These are phyloP conservation scores for Babylonia areolata DNA, from an alignment of 1,140 invertebrate species.

Conservation along the genomic window DNA sequence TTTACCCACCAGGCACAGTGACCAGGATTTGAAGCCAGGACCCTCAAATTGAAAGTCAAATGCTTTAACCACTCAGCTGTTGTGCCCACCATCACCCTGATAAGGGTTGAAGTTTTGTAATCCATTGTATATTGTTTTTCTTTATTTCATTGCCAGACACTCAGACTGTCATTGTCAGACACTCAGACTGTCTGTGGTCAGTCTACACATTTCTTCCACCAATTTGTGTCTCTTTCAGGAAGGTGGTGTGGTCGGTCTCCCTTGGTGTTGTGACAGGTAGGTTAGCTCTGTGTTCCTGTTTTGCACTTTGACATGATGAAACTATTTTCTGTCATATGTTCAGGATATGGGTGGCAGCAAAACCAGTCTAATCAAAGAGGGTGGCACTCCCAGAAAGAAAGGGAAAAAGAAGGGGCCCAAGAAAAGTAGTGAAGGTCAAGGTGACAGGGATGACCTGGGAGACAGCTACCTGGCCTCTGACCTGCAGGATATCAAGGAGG, in stretches of 20 bases:
- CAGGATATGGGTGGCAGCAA: slow-evolving; percentile 68
- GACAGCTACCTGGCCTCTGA: slow-evolving; percentile 62
- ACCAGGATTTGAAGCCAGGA: too few relatives aligned
- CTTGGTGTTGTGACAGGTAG: neutral
- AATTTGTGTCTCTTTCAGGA: neutral
- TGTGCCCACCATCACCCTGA: too few relatives aligned
- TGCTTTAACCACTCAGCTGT: too few relatives aligned
- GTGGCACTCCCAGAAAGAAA: slow-evolving; percentile 61
- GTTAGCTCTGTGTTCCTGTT: neutral
- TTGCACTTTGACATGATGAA: neutral
- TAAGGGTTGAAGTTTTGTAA: too few relatives aligned
- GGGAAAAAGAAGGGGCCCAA: slow-evolving; percentile 58
- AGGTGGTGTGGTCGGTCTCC: neutral
- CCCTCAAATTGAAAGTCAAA: too few relatives aligned
- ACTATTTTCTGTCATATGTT: slow-evolving; percentile 12
- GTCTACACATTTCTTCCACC: neutral
- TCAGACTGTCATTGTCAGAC: neutral
- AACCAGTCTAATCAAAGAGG: slow-evolving; percentile 65
- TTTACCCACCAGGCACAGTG: too few relatives aligned
- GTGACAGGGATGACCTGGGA: slow-evolving; percentile 56
- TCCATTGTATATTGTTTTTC: too few relatives aligned
- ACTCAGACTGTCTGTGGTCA: neutral
- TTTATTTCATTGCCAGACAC: too few relatives aligned
- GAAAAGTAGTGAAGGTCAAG: slow-evolving; percentile 33
- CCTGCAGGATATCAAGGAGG: slow-evolving; percentile 64